These are phyloP conservation scores for Periophthalmus modestus DNA, from an alignment of 2,113 vertebrate genomes.

Conservation along the genomic window DNA sequence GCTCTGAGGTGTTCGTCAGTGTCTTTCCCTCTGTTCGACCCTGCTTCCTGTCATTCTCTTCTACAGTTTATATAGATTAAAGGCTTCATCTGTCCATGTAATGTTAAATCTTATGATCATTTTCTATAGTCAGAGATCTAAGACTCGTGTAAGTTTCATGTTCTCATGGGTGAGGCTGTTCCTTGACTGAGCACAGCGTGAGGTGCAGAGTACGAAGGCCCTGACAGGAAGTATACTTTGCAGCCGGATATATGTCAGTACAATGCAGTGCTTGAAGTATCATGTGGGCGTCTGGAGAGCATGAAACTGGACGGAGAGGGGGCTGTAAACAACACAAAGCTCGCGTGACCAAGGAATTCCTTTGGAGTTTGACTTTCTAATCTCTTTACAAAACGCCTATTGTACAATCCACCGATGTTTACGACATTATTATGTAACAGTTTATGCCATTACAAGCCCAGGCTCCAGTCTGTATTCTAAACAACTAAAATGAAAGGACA, in stretches of 20 bases:
- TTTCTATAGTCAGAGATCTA: background rate
- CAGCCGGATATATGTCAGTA: conserved; percentile 33
- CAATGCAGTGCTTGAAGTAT: conserved; percentile 51
- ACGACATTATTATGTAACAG: background rate
- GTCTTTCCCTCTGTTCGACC: background rate
- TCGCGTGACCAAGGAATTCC: conserved; percentile 24
- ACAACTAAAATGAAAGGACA: conserved; percentile 1
- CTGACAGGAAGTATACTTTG: conserved; percentile 44
- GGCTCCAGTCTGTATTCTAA: background rate
- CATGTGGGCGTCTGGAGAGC: background rate
- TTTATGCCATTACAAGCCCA: conserved; percentile 32
- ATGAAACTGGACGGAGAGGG: conserved; percentile 4
- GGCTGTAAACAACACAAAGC: conserved; percentile 44
- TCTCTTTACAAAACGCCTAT: conserved; percentile 11
- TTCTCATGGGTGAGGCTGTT: background rate
- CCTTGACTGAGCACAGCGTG: background rate
- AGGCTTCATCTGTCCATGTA: background rate
- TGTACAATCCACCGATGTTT: conserved; percentile 15
- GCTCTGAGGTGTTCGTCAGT: background rate
- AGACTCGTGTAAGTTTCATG: background rate
- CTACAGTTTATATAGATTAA: background rate
- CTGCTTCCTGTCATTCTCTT: background rate
- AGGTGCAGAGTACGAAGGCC: background rate
- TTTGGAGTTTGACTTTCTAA: conserved; percentile 33
- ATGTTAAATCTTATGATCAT: background rate